Evolutionary conservation across 53 echinoderm and acorn worm species (phyloP).

Genomic region (Zoroaster sp.): DNA sequence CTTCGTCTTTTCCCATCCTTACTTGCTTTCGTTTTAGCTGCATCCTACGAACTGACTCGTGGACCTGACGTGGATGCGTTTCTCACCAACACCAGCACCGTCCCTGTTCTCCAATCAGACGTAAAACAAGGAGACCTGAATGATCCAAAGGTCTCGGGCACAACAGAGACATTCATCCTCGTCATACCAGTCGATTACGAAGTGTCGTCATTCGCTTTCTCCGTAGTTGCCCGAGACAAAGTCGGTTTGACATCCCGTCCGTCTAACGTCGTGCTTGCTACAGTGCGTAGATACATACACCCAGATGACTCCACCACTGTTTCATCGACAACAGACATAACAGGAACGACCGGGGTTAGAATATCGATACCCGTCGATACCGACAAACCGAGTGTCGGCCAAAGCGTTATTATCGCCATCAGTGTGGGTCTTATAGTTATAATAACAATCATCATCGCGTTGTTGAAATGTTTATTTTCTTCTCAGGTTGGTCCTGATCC

Average conservation of each 20-base stretch:
- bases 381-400: neutral
- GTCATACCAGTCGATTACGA: neutral
- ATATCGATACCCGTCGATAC: neutral
- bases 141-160: conserved; percentile 41
- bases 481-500: neutral
- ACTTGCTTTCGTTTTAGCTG: neutral
- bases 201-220: conserved; percentile 49
- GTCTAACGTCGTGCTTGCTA: conserved; percentile 57
- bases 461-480: neutral
- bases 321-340: neutral
- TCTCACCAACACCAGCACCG: neutral
- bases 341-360: neutral
- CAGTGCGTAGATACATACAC: conserved; percentile 59
- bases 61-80: neutral
- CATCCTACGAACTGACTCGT: neutral
- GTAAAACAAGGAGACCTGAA: conserved; percentile 39
- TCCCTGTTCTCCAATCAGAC: conserved; percentile 23
- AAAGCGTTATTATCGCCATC: neutral
- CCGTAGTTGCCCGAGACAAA: conserved; percentile 55
- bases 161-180: conserved; percentile 44
- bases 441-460: neutral
- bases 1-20: neutral
- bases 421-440: conserved; percentile 13
- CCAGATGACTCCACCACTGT: neutral
- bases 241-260: neutral